phyloP scores from a whole-genome alignment of 2,113 vertebrate species.

The Oncorhynchus tshawytscha region DNA sequence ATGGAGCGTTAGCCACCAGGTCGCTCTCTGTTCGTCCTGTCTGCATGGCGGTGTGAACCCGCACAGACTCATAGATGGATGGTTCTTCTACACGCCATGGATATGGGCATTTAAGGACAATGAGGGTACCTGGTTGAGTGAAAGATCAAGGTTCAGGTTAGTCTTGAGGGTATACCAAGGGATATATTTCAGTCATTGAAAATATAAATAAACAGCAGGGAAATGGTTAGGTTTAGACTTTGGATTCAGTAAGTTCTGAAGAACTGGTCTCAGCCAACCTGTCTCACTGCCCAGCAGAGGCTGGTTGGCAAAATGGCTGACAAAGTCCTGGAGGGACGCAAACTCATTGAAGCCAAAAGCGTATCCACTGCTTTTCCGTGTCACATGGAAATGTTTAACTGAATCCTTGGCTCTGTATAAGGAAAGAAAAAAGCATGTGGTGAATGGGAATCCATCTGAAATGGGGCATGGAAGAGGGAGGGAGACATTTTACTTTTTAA shows the following conservation, averaged over 20 bases:
- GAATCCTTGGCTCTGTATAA: slow-evolving; percentile 89
- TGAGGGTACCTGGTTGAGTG: slow-evolving; percentile 65
- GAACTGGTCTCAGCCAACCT: slow-evolving; percentile 68
- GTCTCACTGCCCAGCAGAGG: slow-evolving; percentile 93
- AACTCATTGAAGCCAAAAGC: slow-evolving; percentile 95
- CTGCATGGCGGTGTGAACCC: slow-evolving; percentile 95
- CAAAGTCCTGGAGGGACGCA: slow-evolving; percentile 81
- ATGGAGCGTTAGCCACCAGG: slow-evolving; percentile 84
- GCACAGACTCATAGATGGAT: slow-evolving; percentile 92
- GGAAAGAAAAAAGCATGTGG: slow-evolving; percentile 17
- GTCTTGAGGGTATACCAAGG: neutral
- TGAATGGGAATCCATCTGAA: neutral
- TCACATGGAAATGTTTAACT: slow-evolving; percentile 93
- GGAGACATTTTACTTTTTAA: neutral
- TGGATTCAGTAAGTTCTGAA: neutral
- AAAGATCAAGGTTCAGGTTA: slow-evolving; percentile 50
- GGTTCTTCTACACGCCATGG: slow-evolving; percentile 90
- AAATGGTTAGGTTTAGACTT: neutral
- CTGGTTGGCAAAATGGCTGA: slow-evolving; percentile 92
- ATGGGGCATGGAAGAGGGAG: slow-evolving; percentile 4
- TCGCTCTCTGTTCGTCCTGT: slow-evolving; percentile 84
- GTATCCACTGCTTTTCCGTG: slow-evolving; percentile 73
- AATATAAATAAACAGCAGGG: neutral
- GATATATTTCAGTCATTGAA: neutral
- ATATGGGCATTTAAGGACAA: slow-evolving; percentile 80